Evolutionary conservation across 1,140 invertebrate genomes (phyloP), one percentile per base, ranked within the genome.

Genomic region (Drosophila ambigua): DNA sequence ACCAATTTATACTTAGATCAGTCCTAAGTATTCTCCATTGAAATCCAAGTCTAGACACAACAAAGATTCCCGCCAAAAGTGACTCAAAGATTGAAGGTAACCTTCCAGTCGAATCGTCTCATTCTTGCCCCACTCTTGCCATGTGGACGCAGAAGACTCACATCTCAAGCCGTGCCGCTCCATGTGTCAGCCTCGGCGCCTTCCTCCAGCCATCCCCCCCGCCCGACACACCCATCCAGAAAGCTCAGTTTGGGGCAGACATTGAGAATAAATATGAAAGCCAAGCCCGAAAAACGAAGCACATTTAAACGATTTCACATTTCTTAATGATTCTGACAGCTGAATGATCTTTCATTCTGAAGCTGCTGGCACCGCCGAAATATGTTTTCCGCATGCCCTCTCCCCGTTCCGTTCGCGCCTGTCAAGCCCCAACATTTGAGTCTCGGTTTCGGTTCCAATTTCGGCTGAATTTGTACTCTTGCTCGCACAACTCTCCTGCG

Each of bases 241-340:
- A 84, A 85, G 81, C 81, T 78, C n/a, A 80, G 78, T 68, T 88
- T 78, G 60, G 49, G 35, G 6, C 35, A 31, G 50, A 58, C 60
- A 51, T 28, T 5, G 26, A 31, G 50, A 58, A 50, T 35, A 48
- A 66, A 55, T n/a, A 64, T 63, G 69, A 59, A 65, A 58, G 43
- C 53, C 35, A 28, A 28, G 26, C 64, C 28, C 35, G 52, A 53
- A 49, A 52, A 15, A 24, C 59, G 44, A 51, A 54, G 23, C 82
- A 87, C 58, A 87, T 85, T 85, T 85, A 85, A 85, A 55, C 82
- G 82, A 88, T 87, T 87, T 79, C 75, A 87, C 82, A 87, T 83
- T 69, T 75, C 82, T 85, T 87, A 87, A 87, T 87, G 79, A 88
- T 83, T 87, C 77, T 87, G 82, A 87, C 82, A 87, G 82, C 82